Evolutionary conservation across 2,113 vertebrate genomes (phyloP).

Genomic region (Aegotheles bennettii): DNA sequence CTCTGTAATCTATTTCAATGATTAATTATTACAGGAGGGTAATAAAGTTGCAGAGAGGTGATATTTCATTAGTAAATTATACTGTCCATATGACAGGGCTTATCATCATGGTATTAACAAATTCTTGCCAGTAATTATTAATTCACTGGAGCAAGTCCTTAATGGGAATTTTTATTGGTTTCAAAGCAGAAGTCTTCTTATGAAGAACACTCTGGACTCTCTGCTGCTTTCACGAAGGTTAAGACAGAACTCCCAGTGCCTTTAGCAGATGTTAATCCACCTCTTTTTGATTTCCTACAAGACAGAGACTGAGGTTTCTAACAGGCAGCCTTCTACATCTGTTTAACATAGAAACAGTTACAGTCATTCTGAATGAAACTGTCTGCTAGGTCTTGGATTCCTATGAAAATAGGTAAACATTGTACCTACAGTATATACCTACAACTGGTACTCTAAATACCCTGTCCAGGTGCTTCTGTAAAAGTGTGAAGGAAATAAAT

Average conservation of each 20-base stretch:
- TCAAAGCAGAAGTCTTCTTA: constrained; percentile 1
- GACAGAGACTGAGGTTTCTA: neutral
- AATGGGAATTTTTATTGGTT: neutral
- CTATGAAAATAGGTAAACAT: neutral
- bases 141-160: neutral
- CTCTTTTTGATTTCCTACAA: neutral
- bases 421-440: neutral
- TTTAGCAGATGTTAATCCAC: neutral
- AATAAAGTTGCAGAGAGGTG: constrained; percentile 27
- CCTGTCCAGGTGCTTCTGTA: neutral
- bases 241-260: neutral
- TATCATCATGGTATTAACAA: neutral
- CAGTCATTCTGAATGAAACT: neutral
- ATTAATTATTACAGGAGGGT: neutral
- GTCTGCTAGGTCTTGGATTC: neutral
- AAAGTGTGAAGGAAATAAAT: neutral
- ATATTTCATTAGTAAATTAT: constrained; percentile 18
- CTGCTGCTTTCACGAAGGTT: neutral
- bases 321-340: neutral
- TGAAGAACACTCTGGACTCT: neutral
- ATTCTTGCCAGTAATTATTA: neutral
- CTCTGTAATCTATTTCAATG: neutral
- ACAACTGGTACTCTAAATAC: neutral
- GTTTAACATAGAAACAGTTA: neutral
- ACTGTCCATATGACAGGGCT: neutral